These are phyloP conservation scores for Lysiphlebus fabarum DNA, from an alignment of 1,140 invertebrate genomes.

Conservation along the genomic window DNA sequence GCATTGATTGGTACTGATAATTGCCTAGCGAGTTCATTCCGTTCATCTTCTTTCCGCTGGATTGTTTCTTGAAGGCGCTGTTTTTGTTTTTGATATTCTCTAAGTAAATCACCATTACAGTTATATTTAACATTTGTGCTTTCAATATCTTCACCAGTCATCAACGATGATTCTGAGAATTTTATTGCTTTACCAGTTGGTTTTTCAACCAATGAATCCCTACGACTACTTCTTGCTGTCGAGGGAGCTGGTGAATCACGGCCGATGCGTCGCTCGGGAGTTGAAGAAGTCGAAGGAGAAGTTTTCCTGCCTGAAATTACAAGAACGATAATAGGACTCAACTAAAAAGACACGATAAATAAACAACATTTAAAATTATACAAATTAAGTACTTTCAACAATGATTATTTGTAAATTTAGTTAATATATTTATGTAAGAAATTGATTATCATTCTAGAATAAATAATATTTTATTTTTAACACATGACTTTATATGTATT, in stretches of 20 bases:
- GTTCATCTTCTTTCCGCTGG: conserved; percentile 60
- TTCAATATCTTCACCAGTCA: conserved; percentile 45
- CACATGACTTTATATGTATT: too few species aligned
- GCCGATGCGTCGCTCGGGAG: conserved; percentile 57
- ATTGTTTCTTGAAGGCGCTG: conserved; percentile 65
- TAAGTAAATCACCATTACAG: conserved; percentile 66
- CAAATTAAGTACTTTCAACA: not conserved
- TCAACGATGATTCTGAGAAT: conserved; percentile 47
- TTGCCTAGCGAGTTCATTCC: conserved; percentile 58
- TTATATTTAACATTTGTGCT: conserved; percentile 56
- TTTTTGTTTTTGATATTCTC: conserved; percentile 72
- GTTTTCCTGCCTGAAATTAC: conserved; percentile 38
- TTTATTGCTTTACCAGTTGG: conserved; percentile 44
- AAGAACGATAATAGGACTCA: too few species aligned
- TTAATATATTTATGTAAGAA: too few species aligned
- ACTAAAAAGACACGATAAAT: conserved; percentile 6
- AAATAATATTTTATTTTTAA: too few species aligned
- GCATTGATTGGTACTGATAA: conserved; percentile 47
- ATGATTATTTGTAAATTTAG: too few species aligned
- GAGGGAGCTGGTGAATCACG: conserved; percentile 60
- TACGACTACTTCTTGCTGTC: conserved; percentile 59
- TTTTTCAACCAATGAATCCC: conserved; percentile 62
- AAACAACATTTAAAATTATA: not conserved
- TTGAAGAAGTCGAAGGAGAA: conserved; percentile 55
- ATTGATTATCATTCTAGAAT: too few species aligned